These are phyloP conservation scores for Anarrhichthys ocellatus DNA, from an alignment of 2,113 vertebrate genomes.

Conservation along the genomic window DNA sequence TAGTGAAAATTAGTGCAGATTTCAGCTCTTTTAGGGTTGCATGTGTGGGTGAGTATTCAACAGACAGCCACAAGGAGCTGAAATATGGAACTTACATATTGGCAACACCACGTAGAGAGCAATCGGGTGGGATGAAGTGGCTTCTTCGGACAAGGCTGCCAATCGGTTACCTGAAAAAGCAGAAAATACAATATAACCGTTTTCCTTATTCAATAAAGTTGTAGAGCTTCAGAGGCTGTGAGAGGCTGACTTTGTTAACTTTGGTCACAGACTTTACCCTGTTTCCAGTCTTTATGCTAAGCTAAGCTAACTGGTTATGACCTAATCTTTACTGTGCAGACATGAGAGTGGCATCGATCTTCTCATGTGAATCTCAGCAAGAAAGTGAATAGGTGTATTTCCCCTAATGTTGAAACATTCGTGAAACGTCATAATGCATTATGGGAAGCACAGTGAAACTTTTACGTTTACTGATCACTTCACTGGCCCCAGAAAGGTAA, in stretches of 20 bases:
- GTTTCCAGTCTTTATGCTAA: too few relatives aligned
- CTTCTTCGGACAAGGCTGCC: constrained; percentile 38
- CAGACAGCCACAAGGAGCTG: not conserved
- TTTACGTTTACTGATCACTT: not conserved
- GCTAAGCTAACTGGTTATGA: too few relatives aligned
- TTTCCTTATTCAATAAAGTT: not conserved
- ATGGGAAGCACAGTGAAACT: too few relatives aligned
- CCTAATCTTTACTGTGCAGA: too few relatives aligned
- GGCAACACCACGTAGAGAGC: constrained; percentile 85
- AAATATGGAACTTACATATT: constrained; percentile 80
- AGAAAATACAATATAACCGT: not conserved
- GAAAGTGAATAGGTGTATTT: too few relatives aligned
- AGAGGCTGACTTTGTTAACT: not conserved
- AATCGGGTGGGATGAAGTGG: constrained; percentile 43
- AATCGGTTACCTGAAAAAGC: constrained; percentile 49
- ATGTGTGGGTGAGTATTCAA: not conserved
- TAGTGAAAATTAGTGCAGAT: not conserved
- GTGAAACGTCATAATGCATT: too few relatives aligned
- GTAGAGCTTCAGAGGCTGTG: not conserved
- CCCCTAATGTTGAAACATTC: too few relatives aligned
- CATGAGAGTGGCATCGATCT: too few relatives aligned
- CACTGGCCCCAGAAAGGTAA: not conserved
- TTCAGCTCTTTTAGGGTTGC: not conserved
- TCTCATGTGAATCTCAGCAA: too few relatives aligned
- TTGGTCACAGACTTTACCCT: not conserved